Base-by-base conservation (phyloP, 2,888 invertebrate species). In the Ptilodon capucinus region DNA sequence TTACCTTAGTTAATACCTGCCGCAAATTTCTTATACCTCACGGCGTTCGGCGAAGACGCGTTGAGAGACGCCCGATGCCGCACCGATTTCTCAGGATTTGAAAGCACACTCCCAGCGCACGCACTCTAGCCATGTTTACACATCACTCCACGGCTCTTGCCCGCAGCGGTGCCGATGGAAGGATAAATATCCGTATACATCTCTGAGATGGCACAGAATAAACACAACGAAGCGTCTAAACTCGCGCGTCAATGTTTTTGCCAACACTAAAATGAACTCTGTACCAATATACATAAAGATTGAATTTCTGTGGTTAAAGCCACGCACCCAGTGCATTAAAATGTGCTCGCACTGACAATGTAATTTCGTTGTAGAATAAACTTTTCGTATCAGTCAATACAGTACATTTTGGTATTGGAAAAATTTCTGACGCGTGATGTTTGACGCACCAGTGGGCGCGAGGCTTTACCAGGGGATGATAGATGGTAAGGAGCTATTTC, bases 41-140 rank as follows among this genome's bases (percentile, higher is more conserved):
- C 6, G 42, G 71, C 74, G 74, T 40, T 39, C 45, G 5, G 36
- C 23, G n/a, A 64, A 76, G 74, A 83, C 76, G 81, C 81, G 83
- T 82, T 71, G 83, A 86, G 81, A 85, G 81, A 64, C 75, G 77
- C 51, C 65, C 63, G 70, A 79, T 80, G 80, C 80, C 81, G 71
- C 68, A 70, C 73, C 82, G 82, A 88, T 88, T 84, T 85, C 85
- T 85, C 83, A 83, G 83, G 87, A 79, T 86, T 86, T 86, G 74
- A 77, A 75, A 66, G 67, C 72, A 68, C 74, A 69, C 72, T 71
- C 71, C 76, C 71, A 76, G 71, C 76, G 78, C 64, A 84, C 81
- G 81, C 84, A 81, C 77, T 79, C 78, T 67, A 71, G 70, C 56
- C 50, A 46, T 63, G 64, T 58, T 63, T 68, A 58, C 66, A 60